Evolutionary conservation across 2,797 vertebrate species (phyloP).

Genomic region (Heteromormyrus szaboi): DNA sequence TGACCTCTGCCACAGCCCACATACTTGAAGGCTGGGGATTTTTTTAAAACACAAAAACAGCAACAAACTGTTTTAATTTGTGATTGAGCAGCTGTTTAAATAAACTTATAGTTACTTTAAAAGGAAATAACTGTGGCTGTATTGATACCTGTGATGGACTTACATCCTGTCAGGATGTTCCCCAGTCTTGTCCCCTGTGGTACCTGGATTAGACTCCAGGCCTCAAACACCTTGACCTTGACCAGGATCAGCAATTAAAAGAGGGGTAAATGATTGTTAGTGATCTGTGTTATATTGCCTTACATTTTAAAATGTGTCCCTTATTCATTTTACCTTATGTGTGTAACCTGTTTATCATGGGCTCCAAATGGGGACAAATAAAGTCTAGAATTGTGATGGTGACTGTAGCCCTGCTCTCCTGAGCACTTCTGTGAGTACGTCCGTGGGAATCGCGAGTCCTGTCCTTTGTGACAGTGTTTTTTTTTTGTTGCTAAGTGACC

Average conservation of each 20-base stretch:
- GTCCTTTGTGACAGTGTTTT: neutral
- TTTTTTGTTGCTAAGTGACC: neutral
- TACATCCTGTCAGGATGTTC: neutral
- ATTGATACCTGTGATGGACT: neutral
- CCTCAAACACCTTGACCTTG: neutral
- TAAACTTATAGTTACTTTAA: neutral
- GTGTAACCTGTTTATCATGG: neutral
- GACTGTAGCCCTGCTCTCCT: neutral
- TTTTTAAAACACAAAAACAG: neutral
- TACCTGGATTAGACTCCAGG: neutral
- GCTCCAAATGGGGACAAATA: neutral
- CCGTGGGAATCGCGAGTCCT: neutral
- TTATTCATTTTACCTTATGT: neutral
- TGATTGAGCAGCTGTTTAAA: slow-evolving; percentile 1
- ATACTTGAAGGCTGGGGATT: neutral
- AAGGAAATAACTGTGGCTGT: neutral
- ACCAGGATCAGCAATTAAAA: neutral
- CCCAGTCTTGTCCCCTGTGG: neutral
- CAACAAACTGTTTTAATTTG: neutral
- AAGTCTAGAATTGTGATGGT: neutral
- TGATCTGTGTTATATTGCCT: neutral
- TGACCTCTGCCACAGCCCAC: neutral
- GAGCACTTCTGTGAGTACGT: neutral
- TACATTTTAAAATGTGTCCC: neutral
- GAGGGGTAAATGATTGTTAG: neutral